Evolutionary conservation across 2,113 vertebrate genomes (phyloP), one percentile per base, ranked within the genome.

Genomic region (Sebastes fasciatus): DNA sequence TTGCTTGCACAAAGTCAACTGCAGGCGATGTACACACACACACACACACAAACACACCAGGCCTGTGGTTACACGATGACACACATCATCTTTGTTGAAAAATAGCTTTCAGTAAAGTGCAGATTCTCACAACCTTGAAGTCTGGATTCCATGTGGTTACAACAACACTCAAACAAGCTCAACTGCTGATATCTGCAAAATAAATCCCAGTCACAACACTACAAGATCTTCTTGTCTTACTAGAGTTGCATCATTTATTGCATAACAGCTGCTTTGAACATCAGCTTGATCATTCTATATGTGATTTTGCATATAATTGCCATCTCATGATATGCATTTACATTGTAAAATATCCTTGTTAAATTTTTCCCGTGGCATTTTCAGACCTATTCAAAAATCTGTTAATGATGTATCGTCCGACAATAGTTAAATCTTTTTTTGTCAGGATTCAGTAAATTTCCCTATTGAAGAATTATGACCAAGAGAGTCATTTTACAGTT

Each of bases 1-100:
- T 40, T 55, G 58, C 75, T 69, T 51, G 71, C 71, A 84, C 78
- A 79, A 80, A 84, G 70, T 76, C 65, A 79, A 81, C 79, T 83
- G 77, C 69, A 74, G 80, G 83, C 83, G 11, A 58, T 64, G 11
- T 0, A 17, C 58, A 93, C n/a, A n/a, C 43, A 52, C 23, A n/a
- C 40, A 42, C 2, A 46, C 34, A 40, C 71, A 42, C 42, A 55
- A 16, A 82, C 65, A 79, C 52, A 42, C 75, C 5, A 55, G 43
- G 46, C 62, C 63, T 63, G 68, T 76, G 74, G 51, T 62, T 60
- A 86, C 54, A 82, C 68, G 54, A 14, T 73, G 46, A 86, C 70
- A 81, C 17, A 5, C 70, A 72, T 61, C 67, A 55, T 83, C 60
- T 73, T 55, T 79, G 21, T 21, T 78, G 49, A 80, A 81, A 84